phyloP scores from a whole-genome alignment of 2,113 vertebrate genomes.

The Tautogolabrus adspersus region DNA sequence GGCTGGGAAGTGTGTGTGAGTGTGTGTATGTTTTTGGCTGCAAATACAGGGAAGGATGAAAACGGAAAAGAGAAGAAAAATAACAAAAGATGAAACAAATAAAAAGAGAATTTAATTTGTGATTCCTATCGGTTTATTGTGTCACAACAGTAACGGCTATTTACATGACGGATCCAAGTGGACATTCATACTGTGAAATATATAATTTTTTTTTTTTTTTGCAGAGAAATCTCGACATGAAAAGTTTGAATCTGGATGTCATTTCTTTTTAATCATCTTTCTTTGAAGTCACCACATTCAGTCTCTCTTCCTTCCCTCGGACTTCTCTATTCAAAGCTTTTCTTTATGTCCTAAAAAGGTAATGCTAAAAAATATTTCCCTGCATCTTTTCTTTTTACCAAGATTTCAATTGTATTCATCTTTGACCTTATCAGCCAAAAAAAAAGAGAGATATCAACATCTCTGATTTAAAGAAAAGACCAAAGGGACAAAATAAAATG shows the following conservation, averaged over 20 bases:
- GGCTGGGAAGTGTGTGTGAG: constrained; percentile 21
- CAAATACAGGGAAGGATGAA: background rate
- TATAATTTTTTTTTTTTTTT: no score
- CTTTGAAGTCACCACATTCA: no score
- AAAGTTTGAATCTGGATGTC: no score
- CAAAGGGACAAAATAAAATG: background rate
- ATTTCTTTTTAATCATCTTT: no score
- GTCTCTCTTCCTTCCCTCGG: no score
- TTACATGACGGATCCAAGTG: background rate
- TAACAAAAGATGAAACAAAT: background rate
- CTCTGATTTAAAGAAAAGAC: constrained; percentile 5
- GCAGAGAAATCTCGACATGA: no score
- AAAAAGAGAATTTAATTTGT: background rate
- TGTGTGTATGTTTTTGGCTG: constrained; percentile 1
- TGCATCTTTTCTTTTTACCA: background rate
- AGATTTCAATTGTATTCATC: constrained; percentile 2
- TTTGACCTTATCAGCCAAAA: constrained; percentile 2
- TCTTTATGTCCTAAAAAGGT: no score
- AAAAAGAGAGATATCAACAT: background rate
- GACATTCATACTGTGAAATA: no score
- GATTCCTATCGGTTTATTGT: constrained; percentile 20
- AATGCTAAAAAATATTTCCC: constrained; percentile 3
- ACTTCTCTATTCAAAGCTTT: no score
- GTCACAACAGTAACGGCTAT: constrained; percentile 10
- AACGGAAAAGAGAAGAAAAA: background rate